phyloP scores from a whole-genome alignment of 2,797 vertebrate genomes.

The Eupleurogrammus muticus region DNA sequence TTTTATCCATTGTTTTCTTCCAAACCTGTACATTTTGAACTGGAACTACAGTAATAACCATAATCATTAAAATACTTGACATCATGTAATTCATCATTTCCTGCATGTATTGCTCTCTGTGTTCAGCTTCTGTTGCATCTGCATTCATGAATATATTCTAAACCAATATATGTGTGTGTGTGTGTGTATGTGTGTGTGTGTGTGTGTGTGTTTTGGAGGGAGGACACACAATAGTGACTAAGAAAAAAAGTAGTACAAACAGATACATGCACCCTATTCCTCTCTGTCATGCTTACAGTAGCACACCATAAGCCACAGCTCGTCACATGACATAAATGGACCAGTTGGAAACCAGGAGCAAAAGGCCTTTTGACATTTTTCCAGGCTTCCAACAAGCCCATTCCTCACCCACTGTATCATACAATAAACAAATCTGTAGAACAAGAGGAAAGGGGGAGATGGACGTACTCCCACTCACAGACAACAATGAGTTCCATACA shows the following conservation, averaged over 20 bases:
- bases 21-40: too few relatives aligned
- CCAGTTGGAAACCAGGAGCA: conserved; percentile 45
- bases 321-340: conserved; percentile 60
- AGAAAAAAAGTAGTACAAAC: conserved; percentile 30
- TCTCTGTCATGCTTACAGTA: conserved; percentile 67
- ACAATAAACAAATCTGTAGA: conserved; percentile 67
- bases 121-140: conserved; percentile 53
- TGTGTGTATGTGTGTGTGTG: too few relatives aligned
- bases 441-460: conserved; percentile 38
- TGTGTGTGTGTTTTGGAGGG: background rate
- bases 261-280: conserved; percentile 48
- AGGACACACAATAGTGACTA: conserved; percentile 54
- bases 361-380: conserved; percentile 54
- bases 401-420: conserved; percentile 64
- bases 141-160: conserved; percentile 42
- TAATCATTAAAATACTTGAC: conserved; percentile 29
- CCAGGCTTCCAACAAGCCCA: conserved; percentile 57
- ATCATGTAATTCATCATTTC: background rate
- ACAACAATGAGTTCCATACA: conserved; percentile 55
- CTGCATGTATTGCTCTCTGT: conserved; percentile 7
- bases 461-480: conserved; percentile 33
- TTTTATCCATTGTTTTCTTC: too few relatives aligned
- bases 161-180: conserved; percentile 26
- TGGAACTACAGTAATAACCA: too few relatives aligned
- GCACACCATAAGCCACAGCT: conserved; percentile 35